Evolutionary conservation across 2,888 invertebrate species (phyloP), one percentile per base, ranked within the genome.

Genomic region (Spilosoma lubricipeda): DNA sequence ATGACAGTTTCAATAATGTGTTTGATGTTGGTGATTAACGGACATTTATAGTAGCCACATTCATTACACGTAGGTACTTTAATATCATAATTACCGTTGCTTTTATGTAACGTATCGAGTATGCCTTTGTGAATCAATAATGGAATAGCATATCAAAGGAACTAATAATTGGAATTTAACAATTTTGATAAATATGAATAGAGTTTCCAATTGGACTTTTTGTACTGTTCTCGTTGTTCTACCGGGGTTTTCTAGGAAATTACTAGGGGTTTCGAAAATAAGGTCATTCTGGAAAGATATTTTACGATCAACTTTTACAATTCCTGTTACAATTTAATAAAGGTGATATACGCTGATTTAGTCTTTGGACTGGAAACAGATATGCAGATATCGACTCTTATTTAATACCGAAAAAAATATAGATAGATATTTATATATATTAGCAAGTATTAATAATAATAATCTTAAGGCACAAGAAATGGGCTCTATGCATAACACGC

Each of bases 1-100:
- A 33, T 42, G 52, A 39, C 66, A 56, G 52, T 66, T 52, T 52
- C 52, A 39, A 13, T 71, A 27, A 56, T 36, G 64, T 18, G 48
- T 45, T 42, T 36, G 65, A 71, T 67, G 52, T 18, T 30, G 39
- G 39, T 20, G 56, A 56, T 42, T 56, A 39, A 71, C 42, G n/a
- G 9, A 59, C 20, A 42, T 59, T 70, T n/a, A 70, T 42, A 9
- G 18, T 39, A 59, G 20, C 9, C 27, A 9, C 20, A n/a, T 45
- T 27, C 2, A 66, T 42, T 67, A 59, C 42, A 48, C 52, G 11
- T 27, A 15, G 48, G 56, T 9, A 56, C 27, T 18, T 63, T 13
- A 13, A 63, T 63, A 30, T 63, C 63, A 63, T 63, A 30, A 63
- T 63, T 15, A 63, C 63, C 18, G 18, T 30, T 30, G 18, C 18